These are phyloP conservation scores for Lepidurus arcticus DNA, from an alignment of 1,140 invertebrate species.

Conservation along the genomic window DNA sequence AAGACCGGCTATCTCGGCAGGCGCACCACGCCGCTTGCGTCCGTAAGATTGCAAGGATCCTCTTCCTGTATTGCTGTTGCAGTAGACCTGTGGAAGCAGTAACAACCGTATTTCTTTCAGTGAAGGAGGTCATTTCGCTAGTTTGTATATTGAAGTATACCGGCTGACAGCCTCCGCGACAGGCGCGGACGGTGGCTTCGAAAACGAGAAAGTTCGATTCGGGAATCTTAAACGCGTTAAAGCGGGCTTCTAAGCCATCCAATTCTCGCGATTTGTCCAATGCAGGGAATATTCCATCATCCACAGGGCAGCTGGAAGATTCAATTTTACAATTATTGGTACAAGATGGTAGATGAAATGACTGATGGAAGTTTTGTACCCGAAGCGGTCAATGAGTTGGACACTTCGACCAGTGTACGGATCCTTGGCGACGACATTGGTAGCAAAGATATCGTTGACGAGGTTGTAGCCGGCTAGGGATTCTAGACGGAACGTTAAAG, in stretches of 20 bases:
- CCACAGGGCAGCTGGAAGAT: slow-evolving; percentile 69
- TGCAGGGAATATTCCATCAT: slow-evolving; percentile 85
- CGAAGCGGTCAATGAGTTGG: slow-evolving; percentile 80
- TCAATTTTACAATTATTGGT: slow-evolving; percentile 25
- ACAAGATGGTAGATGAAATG: too few relatives aligned
- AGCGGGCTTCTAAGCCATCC: slow-evolving; percentile 79
- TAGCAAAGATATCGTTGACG: slow-evolving; percentile 82
- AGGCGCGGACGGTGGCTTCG: slow-evolving; percentile 83
- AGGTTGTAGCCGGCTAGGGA: slow-evolving; percentile 84
- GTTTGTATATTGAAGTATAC: slow-evolving; percentile 43
- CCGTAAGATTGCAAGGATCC: slow-evolving; percentile 71
- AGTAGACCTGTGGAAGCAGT: slow-evolving; percentile 57
- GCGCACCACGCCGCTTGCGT: slow-evolving; percentile 55
- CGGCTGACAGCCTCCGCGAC: slow-evolving; percentile 80
- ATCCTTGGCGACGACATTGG: slow-evolving; percentile 86
- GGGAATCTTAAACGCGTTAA: slow-evolving; percentile 91
- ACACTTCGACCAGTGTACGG: slow-evolving; percentile 84
- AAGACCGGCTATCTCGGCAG: slow-evolving; percentile 28
- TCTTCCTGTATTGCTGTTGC: slow-evolving; percentile 62
- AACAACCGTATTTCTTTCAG: neutral
- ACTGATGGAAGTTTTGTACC: slow-evolving; percentile 51
- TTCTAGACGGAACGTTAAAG: slow-evolving; percentile 80
- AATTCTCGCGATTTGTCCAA: slow-evolving; percentile 75
- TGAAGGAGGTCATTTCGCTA: neutral
- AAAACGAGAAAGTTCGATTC: slow-evolving; percentile 91